These are phyloP conservation scores for Latrodectus geometricus DNA, from an alignment of 1,140 invertebrate genomes.

Conservation along the genomic window DNA sequence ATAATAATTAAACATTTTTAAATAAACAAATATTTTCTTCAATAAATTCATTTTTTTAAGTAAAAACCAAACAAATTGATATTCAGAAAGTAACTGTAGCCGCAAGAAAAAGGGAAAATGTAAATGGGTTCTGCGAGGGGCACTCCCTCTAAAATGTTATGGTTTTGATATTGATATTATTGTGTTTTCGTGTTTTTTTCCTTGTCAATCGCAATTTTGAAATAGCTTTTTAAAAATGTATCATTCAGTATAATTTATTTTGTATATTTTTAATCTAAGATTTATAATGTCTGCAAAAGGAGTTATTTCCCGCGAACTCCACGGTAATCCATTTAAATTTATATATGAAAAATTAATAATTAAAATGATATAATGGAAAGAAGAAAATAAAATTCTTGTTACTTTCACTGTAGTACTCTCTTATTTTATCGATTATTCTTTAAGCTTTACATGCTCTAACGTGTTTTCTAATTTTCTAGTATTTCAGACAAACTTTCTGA, in stretches of 20 bases:
- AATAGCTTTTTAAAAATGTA: slow-evolving; percentile 49
- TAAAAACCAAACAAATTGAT: not conserved
- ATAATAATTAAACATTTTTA: not conserved
- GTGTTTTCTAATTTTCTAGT: no score
- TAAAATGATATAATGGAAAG: no score
- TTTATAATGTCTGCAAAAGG: slow-evolving; percentile 54
- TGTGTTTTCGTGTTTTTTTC: slow-evolving; percentile 28
- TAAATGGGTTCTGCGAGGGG: slow-evolving; percentile 50
- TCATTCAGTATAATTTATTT: slow-evolving; percentile 2
- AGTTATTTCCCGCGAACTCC: slow-evolving; percentile 56
- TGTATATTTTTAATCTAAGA: not conserved
- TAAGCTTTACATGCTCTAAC: no score
- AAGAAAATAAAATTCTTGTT: no score
- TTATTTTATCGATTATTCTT: no score
- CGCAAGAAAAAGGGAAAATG: slow-evolving; percentile 25
- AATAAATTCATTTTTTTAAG: not conserved
- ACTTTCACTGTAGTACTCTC: no score
- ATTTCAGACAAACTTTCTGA: no score
- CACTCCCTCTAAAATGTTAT: slow-evolving; percentile 52
- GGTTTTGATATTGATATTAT: slow-evolving; percentile 54
- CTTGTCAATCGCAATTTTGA: slow-evolving; percentile 1
- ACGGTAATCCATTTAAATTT: slow-evolving; percentile 44
- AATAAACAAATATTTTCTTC: not conserved
- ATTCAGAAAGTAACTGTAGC: slow-evolving; percentile 14
- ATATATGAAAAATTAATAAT: no score